Evolutionary conservation across 2,113 vertebrate species (phyloP), one percentile per base, ranked within the genome.

Genomic region (Aegithalos caudatus): DNA sequence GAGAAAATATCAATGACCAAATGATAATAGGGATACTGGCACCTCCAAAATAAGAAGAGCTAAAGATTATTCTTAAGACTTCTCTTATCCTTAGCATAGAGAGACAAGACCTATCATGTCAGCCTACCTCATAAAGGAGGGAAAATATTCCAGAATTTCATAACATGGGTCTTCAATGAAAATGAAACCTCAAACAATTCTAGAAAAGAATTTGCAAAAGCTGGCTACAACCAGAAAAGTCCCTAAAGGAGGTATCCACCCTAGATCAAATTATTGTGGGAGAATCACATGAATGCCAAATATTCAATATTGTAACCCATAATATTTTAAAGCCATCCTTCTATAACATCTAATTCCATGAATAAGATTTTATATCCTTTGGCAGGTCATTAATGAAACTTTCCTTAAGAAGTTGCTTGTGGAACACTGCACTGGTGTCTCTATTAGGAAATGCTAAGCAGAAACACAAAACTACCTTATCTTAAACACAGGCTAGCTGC

Each of bases 391-490:
- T 84, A 71, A 76, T 15, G 31, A 94, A 91, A 64, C n/a, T 9
- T 48, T 78, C 70, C 84, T 72, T 47, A 70, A 60, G 48, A 72
- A 77, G 42, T 3, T 71, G 47, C 62, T 83, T 51, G 57, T 4
- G 2, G 56, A 92, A 70, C 33, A 71, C 42, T 51, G 51, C 91
- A 72, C 66, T 66, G 76, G 7, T 40, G 33, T 44, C 27, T 66
- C 69, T 64, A 29, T 44, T 60, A 86, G 38, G 86, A 88, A 92
- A 84, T 92, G 88, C 86, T 84, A 90, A 92, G 69, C 80, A 90
- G 96, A 96, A 97, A 90, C 48, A 96, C 67, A 90, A 90, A 93
- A 90, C 88, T 79, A 38, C 67, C 86, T 92, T 92, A 92, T 92
- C 96, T 96, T 81, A 82, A 92, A 35, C 54, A 69, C 1, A 62